Base-by-base conservation (phyloP, 2,113 vertebrate species). In the Hiodon alosoides region DNA sequence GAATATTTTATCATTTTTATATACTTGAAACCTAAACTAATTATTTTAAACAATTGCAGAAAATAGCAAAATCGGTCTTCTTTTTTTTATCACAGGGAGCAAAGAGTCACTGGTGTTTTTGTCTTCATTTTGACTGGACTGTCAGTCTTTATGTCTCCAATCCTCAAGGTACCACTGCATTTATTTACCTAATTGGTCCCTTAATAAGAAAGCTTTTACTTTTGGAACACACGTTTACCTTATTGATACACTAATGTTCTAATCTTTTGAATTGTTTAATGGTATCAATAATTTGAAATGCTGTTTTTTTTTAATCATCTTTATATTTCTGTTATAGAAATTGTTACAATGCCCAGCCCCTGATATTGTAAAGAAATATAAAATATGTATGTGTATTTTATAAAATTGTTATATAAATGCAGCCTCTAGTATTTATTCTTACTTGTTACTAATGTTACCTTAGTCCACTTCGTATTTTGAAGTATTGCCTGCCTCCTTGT, bases 121-220 rank as follows among this genome's bases (percentile, higher is more conserved):
- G 97, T 99, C 57, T 99, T 99, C 88, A 85, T 99, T 79, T 92
- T 99, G 79, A 99, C 97, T 0, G 97, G 97, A n/a, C 86, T 98
- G 8, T 98, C 97, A 8, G 97, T 99, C 61, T 97, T 99, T n/a
- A 98, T 99, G 96, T 90, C 97, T 87, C 97, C 97, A n/a, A 96
- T 99, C 85, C 88, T 99, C 53, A 98, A 99, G 96, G 97, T 99
- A 92, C 66, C 69, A 7, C 3, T 55, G 0, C 13, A 71, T 61
- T 55, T 67, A 16, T 46, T 55, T 9, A 64, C 14, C 13, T 58
- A 47, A 48, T 55, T 50, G 5, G 3, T 71, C 2, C 13, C 14
- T 54, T 8, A 10, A 59, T 11, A 57, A 58, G 47, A 54, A 59
- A 5, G 47, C 7, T 6, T 46, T 47, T n/a, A 48, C 10, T 17